Evolutionary conservation across 2,113 vertebrate genomes (phyloP), one percentile per base, ranked within the genome.

Genomic region (Sturnira hondurensis): DNA sequence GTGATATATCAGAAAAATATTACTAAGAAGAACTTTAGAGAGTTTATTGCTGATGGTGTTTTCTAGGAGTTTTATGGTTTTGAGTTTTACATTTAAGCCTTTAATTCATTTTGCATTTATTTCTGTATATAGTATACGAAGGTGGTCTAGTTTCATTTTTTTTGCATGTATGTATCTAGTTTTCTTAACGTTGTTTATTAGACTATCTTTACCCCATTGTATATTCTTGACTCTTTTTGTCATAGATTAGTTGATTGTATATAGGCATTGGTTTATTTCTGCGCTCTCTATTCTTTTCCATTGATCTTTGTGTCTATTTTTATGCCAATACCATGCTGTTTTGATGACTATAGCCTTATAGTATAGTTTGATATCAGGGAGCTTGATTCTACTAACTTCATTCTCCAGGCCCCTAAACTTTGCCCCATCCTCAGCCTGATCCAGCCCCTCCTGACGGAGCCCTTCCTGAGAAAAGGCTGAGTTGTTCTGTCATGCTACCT

Each of bases 401-500:
- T 61, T 68, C 52, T 52, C 43, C 19, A 67, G 71, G 7, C 3
- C 8, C 5, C 1, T 16, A 36, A 88, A 43, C 12, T 65, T 28
- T 38, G 50, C 58, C 6, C 14, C 2, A 6, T 70, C 33, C 15
- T 45, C 26, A 50, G 41, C 6, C 12, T 33, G 33, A 12, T 47
- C 26, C n/a, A 84, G 33, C 20, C 36, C 12, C 36, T 22, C 31
- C 38, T 13, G 16, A 33, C 70, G 33, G 41, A 43, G 15, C 0
- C 15, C 24, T 26, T 87, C 86, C 45, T 19, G n/a, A 43, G 17
- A 56, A 13, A 2, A 70, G 36, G 28, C 38, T 50, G 84, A 68
- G 31, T 36, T 13, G 2, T 38, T 7, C 26, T 0, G 7, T 1
- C 26, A 8, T 1, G 13, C 17, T 38, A 7, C 38, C 24, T 77